Evolutionary conservation across 2,113 vertebrate species (phyloP), one percentile per base, ranked within the genome.

Genomic region (Lota lota): DNA sequence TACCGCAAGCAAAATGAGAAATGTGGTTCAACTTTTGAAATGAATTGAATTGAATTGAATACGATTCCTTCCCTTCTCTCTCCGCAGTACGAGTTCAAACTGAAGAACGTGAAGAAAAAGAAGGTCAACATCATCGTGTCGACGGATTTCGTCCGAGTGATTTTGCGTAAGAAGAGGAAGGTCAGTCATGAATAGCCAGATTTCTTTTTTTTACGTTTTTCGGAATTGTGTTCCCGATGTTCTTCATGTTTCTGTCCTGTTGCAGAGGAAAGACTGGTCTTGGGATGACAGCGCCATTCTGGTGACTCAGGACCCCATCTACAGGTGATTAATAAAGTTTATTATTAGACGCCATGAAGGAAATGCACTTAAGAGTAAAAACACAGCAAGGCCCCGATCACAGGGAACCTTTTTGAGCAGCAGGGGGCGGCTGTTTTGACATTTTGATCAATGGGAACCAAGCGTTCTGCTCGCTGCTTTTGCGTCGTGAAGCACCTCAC

Each of bases 101-200:
- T 96, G 87, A 99, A 99, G 92, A 98, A 97, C 73, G 96, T 98
- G 61, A 99, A 99, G 93, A 99, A 99, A 84, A 99, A 97, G 91
- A 99, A 99, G 80, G 96, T 99, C 83, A 95, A 90, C 82, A 94
- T 99, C 4, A 90, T 97, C 0, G 93, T 99, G 3, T 97, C 97
- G 0, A 95, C 97, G 16, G 96, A 98, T 0, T 93, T 83, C 0
- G 94, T 99, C 88, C 95, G 94, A 83, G 95, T 99, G 63, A 88
- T 96, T 74, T 75, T 98, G 86, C 95, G 95, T 82, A 97, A 96
- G 84, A 98, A 96, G 87, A 97, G 94, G 79, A 97, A 96, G 96
- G 96, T 96, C 77, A 80, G 91, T 73, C 1, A 5, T 20, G 10
- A 12, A 1, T 18, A 17, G 14, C 56, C 10, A 22, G 16, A 22